Conservation (phyloP, 2,797 vertebrate species). For the Apogon talboti region DNA sequence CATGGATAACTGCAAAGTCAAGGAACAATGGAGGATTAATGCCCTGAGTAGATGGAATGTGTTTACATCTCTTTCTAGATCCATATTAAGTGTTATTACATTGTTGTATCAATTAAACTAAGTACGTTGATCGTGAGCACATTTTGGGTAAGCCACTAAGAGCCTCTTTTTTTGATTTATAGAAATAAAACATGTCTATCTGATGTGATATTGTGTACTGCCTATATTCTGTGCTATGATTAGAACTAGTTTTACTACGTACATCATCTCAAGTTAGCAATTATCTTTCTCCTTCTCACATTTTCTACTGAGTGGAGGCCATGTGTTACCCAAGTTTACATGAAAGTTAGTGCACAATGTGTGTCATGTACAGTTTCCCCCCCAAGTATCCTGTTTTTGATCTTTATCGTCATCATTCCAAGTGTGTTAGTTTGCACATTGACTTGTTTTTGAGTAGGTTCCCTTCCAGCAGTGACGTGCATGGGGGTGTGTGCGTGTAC, state of each 20-base stretch:
- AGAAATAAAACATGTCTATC: too few relatives aligned
- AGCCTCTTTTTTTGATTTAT: too few relatives aligned
- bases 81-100: too few relatives aligned
- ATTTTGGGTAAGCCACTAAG: too few relatives aligned
- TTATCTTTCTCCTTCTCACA: too few relatives aligned
- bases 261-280: conserved; percentile 5
- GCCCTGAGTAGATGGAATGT: not conserved
- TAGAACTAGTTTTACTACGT: too few relatives aligned
- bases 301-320: not conserved
- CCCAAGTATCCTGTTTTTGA: not conserved
- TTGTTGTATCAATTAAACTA: too few relatives aligned
- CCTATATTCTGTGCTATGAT: too few relatives aligned
- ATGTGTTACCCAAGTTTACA: not conserved
- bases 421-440: conserved; percentile 36
- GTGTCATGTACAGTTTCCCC: not conserved
- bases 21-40: not conserved
- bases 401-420: not conserved
- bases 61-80: too few relatives aligned
- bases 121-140: too few relatives aligned
- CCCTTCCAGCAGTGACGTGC: conserved; percentile 23
- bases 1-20: not conserved
- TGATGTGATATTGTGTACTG: too few relatives aligned
- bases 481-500: conserved; percentile 55
- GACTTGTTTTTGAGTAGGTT: conserved; percentile 53
- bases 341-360: not conserved